These are phyloP conservation scores for Syngnathus typhle DNA, from an alignment of 2,113 vertebrate species.

Conservation along the genomic window DNA sequence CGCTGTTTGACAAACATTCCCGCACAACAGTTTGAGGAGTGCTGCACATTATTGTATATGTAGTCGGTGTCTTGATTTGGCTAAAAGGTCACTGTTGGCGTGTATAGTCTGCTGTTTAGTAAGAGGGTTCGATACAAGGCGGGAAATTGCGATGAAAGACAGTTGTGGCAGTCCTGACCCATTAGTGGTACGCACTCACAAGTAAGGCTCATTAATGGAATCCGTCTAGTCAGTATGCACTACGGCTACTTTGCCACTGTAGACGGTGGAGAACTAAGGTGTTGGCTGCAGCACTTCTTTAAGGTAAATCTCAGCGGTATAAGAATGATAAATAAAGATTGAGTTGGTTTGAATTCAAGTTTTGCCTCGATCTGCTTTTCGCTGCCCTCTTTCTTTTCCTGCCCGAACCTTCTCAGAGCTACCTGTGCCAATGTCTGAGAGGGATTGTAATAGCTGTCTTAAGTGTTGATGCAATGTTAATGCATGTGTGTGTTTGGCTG, in stretches of 20 bases:
- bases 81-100: slow-evolving; percentile 4
- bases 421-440: slow-evolving; percentile 31
- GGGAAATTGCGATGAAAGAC: slow-evolving; percentile 17
- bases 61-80: slow-evolving; percentile 6
- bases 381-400: slow-evolving; percentile 27
- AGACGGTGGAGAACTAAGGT: slow-evolving; percentile 22
- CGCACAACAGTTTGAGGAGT: no score
- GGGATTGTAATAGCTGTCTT: slow-evolving; percentile 17
- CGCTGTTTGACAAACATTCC: background rate
- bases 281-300: slow-evolving; percentile 14
- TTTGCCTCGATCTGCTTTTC: slow-evolving; percentile 20
- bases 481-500: slow-evolving; percentile 11
- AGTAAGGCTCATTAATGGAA: slow-evolving; percentile 27
- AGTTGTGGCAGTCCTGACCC: slow-evolving; percentile 19
- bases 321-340: background rate
- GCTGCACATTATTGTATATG: background rate
- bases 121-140: slow-evolving; percentile 4
- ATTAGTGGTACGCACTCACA: slow-evolving; percentile 29
- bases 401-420: slow-evolving; percentile 18
- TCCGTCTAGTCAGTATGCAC: slow-evolving; percentile 31
- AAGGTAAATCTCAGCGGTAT: slow-evolving; percentile 4
- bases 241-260: slow-evolving; percentile 21
- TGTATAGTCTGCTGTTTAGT: slow-evolving; percentile 7
- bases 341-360: slow-evolving; percentile 36
- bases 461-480: slow-evolving; percentile 15